Evolutionary conservation across 1,140 invertebrate species (phyloP), one percentile per base, ranked within the genome.

Genomic region (Halyomorpha halys): DNA sequence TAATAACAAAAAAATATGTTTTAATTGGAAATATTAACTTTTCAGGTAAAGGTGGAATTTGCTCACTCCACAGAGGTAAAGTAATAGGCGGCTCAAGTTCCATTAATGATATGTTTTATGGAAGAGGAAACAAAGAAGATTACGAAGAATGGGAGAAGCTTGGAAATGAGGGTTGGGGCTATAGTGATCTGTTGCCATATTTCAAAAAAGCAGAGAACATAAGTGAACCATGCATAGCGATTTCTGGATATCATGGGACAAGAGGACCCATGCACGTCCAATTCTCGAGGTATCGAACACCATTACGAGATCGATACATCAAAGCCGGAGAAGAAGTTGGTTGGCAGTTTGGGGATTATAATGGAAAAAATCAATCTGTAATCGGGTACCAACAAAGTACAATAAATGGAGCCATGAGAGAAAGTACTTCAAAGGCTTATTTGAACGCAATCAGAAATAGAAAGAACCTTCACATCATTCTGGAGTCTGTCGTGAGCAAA

Each of bases 401-500:
- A 0, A 84, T 83, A 64, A 73, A 76, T 53, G 72, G 81, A 39
- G 85, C 85, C 0, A 76, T 73, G 6, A 75, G 86, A 27, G 84
- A 83, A 69, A 85, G 81, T 65, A 79, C 84, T 2, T 74, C 82
- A 1, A 79, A 76, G 68, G 83, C 81, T 0, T 86, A 83, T 71
- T 73, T 86, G 0, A 70, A 73, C 11, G 76, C 82, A 19, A 72
- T 75, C 25, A 69, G 75, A 16, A 71, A 79, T 30, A 78, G 89
- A 51, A 65, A 64, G 27, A 94, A 93, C 72, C 77, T 93, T 2
- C 81, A 83, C 68, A 76, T 91, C 0, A 80, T 84, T 0, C 85
- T 83, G 59, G 77, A 79, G 51, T 82, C 86, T 0, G 78, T 81
- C 19, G 80, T 83, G 0, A 86, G 79, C 0, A 86, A 81, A 77